Percentiles rank a stretch among this genome's conserved stretches.
Conservation (phyloP, 2,113 vertebrate genomes). For the Poeciliopsis retropinna region DNA sequence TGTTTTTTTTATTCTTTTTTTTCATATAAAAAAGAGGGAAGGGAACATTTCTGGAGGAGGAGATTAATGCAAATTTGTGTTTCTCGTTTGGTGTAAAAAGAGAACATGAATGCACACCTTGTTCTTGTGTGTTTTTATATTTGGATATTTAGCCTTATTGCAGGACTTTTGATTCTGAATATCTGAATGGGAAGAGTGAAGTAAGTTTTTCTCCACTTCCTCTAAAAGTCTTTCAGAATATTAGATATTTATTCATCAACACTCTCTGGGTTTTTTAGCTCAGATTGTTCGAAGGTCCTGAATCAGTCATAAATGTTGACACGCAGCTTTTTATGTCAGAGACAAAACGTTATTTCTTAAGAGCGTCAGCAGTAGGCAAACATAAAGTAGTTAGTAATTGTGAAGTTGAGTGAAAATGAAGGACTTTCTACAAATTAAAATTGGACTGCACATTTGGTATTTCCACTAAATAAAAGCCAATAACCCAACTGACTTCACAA, state of each 20-base stretch:
- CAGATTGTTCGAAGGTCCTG: not conserved
- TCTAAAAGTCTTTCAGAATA: not conserved
- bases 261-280: not conserved
- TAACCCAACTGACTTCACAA: not conserved
- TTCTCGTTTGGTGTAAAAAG: constrained; percentile 51
- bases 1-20: constrained; percentile 54
- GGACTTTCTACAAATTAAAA: not conserved
- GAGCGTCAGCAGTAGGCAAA: not conserved
- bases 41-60: constrained; percentile 66
- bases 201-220: not conserved
- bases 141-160: not conserved
- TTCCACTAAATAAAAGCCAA: not conserved
- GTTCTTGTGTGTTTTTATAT: not conserved
- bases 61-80: constrained; percentile 63
- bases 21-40: constrained; percentile 47
- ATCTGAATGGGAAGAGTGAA: not conserved
- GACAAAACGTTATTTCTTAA: not conserved
- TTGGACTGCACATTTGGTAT: not conserved
- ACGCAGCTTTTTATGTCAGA: not conserved
- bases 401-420: not conserved
- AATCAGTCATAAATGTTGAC: not conserved
- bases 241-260: not conserved
- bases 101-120: constrained; percentile 24
- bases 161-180: not conserved
- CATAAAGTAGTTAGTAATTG: not conserved